A percentile compares a stretch with the other conserved stretches of the same genome.
These are phyloP conservation scores for Drosophila kambysellisi DNA, from an alignment of 2,888 invertebrate species.

Conservation along the genomic window DNA sequence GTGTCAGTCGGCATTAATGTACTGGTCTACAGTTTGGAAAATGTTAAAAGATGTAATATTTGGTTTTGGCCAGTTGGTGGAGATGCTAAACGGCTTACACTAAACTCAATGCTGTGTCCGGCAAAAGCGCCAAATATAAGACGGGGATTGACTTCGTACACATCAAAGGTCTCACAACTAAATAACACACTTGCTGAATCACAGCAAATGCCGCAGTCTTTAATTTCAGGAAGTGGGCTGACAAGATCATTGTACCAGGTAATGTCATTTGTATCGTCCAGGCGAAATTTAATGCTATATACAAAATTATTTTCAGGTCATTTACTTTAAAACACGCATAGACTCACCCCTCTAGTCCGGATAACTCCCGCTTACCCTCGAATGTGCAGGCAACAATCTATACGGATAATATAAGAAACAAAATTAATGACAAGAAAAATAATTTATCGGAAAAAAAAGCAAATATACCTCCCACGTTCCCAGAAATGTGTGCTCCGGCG, in stretches of 20 bases:
- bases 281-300: slow-evolving; percentile 84
- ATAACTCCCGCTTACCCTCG: slow-evolving; percentile 80
- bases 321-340: background rate
- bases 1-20: slow-evolving; percentile 86
- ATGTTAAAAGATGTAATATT: background rate
- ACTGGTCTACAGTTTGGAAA: slow-evolving; percentile 84
- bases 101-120: slow-evolving; percentile 89
- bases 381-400: slow-evolving; percentile 82
- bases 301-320: background rate
- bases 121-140: slow-evolving; percentile 88
- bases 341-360: slow-evolving; percentile 82
- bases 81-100: slow-evolving; percentile 75
- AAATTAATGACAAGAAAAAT: too few species aligned
- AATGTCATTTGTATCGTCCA: slow-evolving; percentile 88
- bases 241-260: slow-evolving; percentile 87
- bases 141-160: slow-evolving; percentile 83
- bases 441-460: background rate
- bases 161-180: slow-evolving; percentile 89
- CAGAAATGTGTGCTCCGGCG: slow-evolving; percentile 26
- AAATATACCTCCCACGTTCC: slow-evolving; percentile 36
- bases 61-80: background rate
- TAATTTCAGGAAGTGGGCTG: slow-evolving; percentile 84
- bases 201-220: slow-evolving; percentile 81
- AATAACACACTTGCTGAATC: slow-evolving; percentile 87
- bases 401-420: background rate